phyloP scores from a whole-genome alignment of 2,797 vertebrate species.

The Microhierax caerulescens region DNA sequence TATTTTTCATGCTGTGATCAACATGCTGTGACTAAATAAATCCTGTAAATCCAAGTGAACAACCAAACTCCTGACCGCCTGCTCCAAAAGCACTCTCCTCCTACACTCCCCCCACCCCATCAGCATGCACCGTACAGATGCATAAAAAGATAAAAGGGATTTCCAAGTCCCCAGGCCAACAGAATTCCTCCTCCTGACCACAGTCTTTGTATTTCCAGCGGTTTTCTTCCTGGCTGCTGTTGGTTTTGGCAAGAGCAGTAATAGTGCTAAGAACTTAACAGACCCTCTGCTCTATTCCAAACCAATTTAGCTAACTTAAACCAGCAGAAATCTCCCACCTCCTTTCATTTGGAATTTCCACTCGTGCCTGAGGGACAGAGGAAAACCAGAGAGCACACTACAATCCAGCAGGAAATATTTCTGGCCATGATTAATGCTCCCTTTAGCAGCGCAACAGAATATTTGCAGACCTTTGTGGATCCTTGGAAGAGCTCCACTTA shows the following conservation, averaged over 20 bases:
- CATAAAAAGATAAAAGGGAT: neutral
- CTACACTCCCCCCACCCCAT: neutral
- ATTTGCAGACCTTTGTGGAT: neutral
- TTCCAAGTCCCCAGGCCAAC: neutral
- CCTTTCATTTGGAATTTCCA: neutral
- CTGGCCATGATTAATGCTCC: slow-evolving; percentile 8
- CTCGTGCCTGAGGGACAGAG: neutral
- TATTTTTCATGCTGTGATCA: neutral
- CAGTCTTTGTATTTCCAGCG: neutral
- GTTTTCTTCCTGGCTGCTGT: neutral
- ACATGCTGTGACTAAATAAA: neutral
- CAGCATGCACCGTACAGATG: neutral
- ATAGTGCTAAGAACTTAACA: neutral
- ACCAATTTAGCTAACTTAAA: neutral
- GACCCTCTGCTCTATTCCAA: neutral
- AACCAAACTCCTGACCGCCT: neutral
- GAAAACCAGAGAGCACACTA: neutral
- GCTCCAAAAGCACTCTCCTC: neutral
- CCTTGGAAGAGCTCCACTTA: neutral
- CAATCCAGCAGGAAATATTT: slow-evolving; percentile 4
- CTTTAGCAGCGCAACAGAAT: neutral
- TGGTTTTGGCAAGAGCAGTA: neutral
- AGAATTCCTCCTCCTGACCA: neutral
- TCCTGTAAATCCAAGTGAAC: neutral
- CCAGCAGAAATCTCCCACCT: neutral